These are phyloP conservation scores for Trissolcus brochymenae DNA, from an alignment of 2,888 invertebrate genomes.

Conservation along the genomic window DNA sequence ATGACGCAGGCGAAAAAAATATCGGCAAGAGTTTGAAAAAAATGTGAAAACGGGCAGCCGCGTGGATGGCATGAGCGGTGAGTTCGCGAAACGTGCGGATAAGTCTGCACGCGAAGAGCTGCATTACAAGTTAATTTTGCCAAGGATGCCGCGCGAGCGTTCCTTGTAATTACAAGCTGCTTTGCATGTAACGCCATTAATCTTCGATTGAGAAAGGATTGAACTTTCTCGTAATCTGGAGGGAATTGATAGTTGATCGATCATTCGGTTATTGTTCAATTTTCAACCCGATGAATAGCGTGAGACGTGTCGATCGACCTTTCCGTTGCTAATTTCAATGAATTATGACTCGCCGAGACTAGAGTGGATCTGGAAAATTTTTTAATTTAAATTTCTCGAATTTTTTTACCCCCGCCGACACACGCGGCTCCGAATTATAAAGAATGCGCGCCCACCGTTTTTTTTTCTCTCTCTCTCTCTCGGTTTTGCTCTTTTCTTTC, in stretches of 20 bases:
- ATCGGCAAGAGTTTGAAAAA: slow-evolving; percentile 14
- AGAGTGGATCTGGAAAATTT: slow-evolving; percentile 18
- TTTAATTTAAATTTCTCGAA: slow-evolving; percentile 35
- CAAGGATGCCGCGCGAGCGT: slow-evolving; percentile 40
- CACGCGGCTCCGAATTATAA: background rate
- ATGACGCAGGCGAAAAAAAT: slow-evolving; percentile 32
- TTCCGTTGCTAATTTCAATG: slow-evolving; percentile 48
- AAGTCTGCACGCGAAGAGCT: slow-evolving; percentile 36
- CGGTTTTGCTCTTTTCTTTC: slow-evolving; percentile 1
- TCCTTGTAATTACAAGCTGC: slow-evolving; percentile 57
- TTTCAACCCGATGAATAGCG: slow-evolving; percentile 29
- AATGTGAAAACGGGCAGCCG: slow-evolving; percentile 47
- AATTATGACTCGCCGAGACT: slow-evolving; percentile 27
- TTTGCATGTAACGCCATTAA: slow-evolving; percentile 57
- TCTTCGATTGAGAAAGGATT: slow-evolving; percentile 56
- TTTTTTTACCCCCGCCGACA: slow-evolving; percentile 14
- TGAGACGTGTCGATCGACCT: slow-evolving; percentile 44
- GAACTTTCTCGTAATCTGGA: slow-evolving; percentile 58
- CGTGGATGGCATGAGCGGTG: slow-evolving; percentile 28
- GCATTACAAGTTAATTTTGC: slow-evolving; percentile 49
- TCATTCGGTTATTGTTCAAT: slow-evolving; percentile 49
- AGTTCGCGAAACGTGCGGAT: slow-evolving; percentile 35
- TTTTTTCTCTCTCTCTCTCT: slow-evolving; percentile 7
- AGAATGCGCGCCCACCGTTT: slow-evolving; percentile 6
- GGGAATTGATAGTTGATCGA: slow-evolving; percentile 55